Conservation (phyloP, 2,888 invertebrate species). For the Zelleria hepariella region DNA sequence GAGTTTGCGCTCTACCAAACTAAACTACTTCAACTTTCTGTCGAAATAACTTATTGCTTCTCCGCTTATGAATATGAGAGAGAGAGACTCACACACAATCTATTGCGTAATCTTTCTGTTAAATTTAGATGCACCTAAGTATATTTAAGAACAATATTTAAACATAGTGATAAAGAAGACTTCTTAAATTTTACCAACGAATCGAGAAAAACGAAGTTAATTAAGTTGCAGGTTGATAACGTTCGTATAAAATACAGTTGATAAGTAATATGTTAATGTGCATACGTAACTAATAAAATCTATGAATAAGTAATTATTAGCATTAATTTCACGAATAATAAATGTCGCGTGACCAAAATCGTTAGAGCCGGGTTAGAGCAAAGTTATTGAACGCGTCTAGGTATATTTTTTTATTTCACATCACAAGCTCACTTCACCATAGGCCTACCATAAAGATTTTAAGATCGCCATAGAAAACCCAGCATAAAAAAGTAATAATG, state of each 20-base stretch:
- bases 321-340: not conserved
- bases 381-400: not conserved
- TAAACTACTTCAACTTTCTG: not conserved
- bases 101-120: not conserved
- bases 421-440: too few species aligned
- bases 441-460: not conserved
- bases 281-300: not conserved
- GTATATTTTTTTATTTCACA: not conserved
- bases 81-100: not conserved
- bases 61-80: not conserved
- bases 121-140: not conserved
- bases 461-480: too few species aligned
- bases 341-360: not conserved
- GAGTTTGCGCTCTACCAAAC: conserved; percentile 4
- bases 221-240: not conserved
- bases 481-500: too few species aligned
- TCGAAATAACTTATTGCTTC: not conserved
- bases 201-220: not conserved
- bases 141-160: not conserved
- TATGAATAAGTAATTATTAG: not conserved
- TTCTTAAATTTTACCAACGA: not conserved
- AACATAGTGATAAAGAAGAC: not conserved
- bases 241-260: too few species aligned
- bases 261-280: too few species aligned
- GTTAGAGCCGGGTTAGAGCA: too few species aligned